Evolutionary conservation across 2,113 vertebrate genomes (phyloP), one percentile per base, ranked within the genome.

Genomic region (Brienomyrus brachyistius): DNA sequence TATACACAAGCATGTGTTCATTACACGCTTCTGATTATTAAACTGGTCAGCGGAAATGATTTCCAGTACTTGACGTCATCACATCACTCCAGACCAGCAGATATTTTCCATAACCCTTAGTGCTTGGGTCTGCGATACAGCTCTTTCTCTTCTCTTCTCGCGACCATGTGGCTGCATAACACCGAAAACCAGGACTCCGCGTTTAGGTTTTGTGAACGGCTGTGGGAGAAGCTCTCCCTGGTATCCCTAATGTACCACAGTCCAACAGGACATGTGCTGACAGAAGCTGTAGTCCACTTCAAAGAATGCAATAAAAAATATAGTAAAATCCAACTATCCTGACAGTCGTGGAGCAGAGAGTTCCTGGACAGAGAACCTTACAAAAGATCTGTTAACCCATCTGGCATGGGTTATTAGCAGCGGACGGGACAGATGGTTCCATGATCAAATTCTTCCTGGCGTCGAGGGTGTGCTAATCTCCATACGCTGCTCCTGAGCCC

Each of bases 351-450:
- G 47, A 52, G 35, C 50, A 35, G 13, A 54, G 31, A 23, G 45
- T 89, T 88, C 56, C 59, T 48, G 50, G 31, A 48, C 31, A 59
- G 50, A 89, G 48, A 89, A 89, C 70, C 88, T 83, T 43, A 50
- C 74, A 52, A 54, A 54, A 82, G 74, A 52, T 89, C 88, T 89
- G 88, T 66, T 82, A 56, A 89, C 74, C 88, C 88, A 89, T 89
- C 88, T 89, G 88, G 88, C 74, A 48, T 54, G 31, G 88, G 74
- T 40, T 51, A 82, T 83, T 89, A 82, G 88, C 74, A 23, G 10
- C 17, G 88, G 50, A 83, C 70, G n/a, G 52, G 88, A 74, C 88
- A 89, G 88, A 89, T 83, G 88, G 88, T 77, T 47, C 74, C 70
- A 82, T 40, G 85, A 87, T 89, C 74, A 40, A n/a, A 77, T 40